Percentiles rank a stretch among this genome's conserved stretches.
Conservation (phyloP, 23 tunicate species). For the Styela clava region DNA sequence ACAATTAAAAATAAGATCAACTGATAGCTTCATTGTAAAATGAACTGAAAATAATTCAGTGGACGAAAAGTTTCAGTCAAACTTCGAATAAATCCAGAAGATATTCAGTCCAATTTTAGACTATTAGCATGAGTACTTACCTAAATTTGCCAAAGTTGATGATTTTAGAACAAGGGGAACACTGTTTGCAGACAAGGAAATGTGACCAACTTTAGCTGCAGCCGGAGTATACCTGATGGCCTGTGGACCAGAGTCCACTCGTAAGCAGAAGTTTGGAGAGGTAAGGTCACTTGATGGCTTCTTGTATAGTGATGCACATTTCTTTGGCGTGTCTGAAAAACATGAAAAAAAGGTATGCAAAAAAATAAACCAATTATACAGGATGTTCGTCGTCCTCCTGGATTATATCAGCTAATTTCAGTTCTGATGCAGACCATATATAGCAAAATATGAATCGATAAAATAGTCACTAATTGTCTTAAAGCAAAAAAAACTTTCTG, state of each 20-base stretch:
- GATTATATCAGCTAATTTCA: too few relatives aligned
- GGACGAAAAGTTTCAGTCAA: background rate
- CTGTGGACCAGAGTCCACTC: slow-evolving; percentile 44
- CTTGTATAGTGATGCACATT: background rate
- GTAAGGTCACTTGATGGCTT: background rate
- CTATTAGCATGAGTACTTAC: too few relatives aligned
- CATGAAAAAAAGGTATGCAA: background rate
- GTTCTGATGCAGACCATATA: too few relatives aligned
- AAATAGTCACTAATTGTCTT: background rate
- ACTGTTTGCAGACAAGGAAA: slow-evolving; percentile 12
- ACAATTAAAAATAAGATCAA: too few relatives aligned
- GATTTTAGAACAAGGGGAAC: slow-evolving; percentile 13
- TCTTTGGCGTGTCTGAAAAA: background rate
- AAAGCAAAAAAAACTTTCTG: background rate
- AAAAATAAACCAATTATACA: too few relatives aligned
- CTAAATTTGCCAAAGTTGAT: slow-evolving; percentile 37
- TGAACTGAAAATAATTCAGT: background rate
- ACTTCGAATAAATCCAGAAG: too few relatives aligned
- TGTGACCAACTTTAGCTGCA: slow-evolving; percentile 13
- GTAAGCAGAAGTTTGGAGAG: slow-evolving; percentile 31
- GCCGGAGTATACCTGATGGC: slow-evolving; percentile 32
- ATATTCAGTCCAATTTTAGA: too few relatives aligned
- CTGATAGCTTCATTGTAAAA: too few relatives aligned
- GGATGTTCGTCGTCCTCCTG: too few relatives aligned
- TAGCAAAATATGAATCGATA: too few relatives aligned